A percentile compares a stretch with the other conserved stretches of the same genome.
Evolutionary conservation across 30 jellyfish, hydroid and myxozoan genomes (phyloP).

Genomic region (Calvadosia cruxmelitensis): DNA sequence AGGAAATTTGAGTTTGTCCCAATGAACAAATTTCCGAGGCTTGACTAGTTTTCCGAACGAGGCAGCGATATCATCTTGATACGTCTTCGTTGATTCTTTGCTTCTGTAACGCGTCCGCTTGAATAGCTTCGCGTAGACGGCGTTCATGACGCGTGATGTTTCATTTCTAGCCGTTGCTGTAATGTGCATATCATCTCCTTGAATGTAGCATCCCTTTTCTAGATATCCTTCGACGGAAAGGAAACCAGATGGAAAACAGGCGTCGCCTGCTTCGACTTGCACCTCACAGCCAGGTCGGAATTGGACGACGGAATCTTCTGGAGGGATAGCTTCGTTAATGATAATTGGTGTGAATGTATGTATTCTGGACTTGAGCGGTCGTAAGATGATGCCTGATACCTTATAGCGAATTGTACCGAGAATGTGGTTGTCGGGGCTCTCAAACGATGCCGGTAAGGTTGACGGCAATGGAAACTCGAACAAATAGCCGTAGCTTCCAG

Average conservation of each 20-base stretch:
- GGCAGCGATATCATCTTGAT: constrained; percentile 45
- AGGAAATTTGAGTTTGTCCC: constrained; percentile 52
- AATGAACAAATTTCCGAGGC: constrained; percentile 28
- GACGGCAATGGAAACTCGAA: constrained; percentile 68
- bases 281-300: constrained; percentile 78
- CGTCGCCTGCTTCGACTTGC: constrained; percentile 36
- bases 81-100: constrained; percentile 37
- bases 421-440: constrained; percentile 82
- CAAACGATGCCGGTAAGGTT: constrained; percentile 73
- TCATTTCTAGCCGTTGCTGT: constrained; percentile 78
- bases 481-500: constrained; percentile 55
- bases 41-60: constrained; percentile 49
- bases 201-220: constrained; percentile 40
- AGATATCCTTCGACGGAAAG: constrained; percentile 63
- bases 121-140: constrained; percentile 83
- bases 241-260: constrained; percentile 59
- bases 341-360: constrained; percentile 15
- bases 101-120: constrained; percentile 70
- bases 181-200: constrained; percentile 46
- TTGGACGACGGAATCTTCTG: constrained; percentile 45
- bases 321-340: constrained; percentile 58
- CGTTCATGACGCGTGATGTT: constrained; percentile 66
- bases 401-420: constrained; percentile 46
- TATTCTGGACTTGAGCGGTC: constrained; percentile 47
- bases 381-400: constrained; percentile 49